Evolutionary conservation across 1,140 invertebrate genomes (phyloP).

Genomic region (Drosophila tani): DNA sequence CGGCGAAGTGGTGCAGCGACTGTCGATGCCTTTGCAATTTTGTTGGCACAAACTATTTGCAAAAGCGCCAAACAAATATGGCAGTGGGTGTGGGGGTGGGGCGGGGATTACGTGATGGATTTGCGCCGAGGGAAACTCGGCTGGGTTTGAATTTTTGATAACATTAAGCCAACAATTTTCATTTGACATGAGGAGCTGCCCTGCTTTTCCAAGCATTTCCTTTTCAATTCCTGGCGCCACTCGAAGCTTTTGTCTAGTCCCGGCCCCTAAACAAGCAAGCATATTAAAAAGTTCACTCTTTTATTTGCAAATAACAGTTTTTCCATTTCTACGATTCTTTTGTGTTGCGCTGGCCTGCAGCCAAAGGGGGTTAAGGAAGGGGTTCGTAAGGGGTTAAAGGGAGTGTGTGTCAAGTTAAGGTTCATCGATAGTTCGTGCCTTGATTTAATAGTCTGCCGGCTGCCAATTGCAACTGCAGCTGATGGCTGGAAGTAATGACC

Average conservation of each 20-base stretch:
- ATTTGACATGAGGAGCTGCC: slow-evolving; percentile 60
- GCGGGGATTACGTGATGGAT: slow-evolving; percentile 58
- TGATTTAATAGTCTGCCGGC: slow-evolving; percentile 76
- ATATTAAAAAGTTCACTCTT: slow-evolving; percentile 72
- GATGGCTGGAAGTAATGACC: slow-evolving; percentile 42
- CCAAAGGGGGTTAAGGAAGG: slow-evolving; percentile 49
- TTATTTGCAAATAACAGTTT: slow-evolving; percentile 61
- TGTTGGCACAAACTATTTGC: slow-evolving; percentile 62
- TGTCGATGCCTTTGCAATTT: slow-evolving; percentile 62
- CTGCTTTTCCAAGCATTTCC: slow-evolving; percentile 20
- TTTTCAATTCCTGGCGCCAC: slow-evolving; percentile 64
- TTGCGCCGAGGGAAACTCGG: slow-evolving; percentile 17
- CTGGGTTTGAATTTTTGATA: slow-evolving; percentile 71
- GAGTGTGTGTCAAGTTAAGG: slow-evolving; percentile 16
- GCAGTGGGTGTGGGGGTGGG: slow-evolving; percentile 46
- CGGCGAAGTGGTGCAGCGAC: slow-evolving; percentile 26
- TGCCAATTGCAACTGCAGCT: slow-evolving; percentile 70
- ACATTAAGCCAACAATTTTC: slow-evolving; percentile 75
- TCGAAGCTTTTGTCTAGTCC: slow-evolving; percentile 65
- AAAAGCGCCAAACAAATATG: slow-evolving; percentile 73
- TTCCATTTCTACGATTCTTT: slow-evolving; percentile 57
- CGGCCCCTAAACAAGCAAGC: slow-evolving; percentile 36
- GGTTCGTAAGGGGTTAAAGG: slow-evolving; percentile 26
- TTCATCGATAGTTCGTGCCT: slow-evolving; percentile 80
- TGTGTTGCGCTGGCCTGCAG: slow-evolving; percentile 50